A percentile compares a stretch with the other conserved stretches of the same genome.
Conservation (phyloP, 2,888 invertebrate genomes). For the Apamea epomidion region DNA sequence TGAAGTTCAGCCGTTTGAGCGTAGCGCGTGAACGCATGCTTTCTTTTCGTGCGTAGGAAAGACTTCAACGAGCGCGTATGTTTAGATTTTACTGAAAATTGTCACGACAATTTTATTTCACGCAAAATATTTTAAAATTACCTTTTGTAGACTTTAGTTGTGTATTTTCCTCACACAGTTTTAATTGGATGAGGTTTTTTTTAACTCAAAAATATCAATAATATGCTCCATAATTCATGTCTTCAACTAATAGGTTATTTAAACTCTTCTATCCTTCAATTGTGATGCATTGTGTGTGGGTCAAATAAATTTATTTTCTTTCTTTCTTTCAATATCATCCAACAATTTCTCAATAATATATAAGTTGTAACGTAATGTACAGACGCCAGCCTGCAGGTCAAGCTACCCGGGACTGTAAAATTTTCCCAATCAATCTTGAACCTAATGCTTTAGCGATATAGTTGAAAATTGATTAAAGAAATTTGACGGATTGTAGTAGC, state of each 20-base stretch:
- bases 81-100: conserved; percentile 1
- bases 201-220: not conserved
- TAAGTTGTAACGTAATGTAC: conserved; percentile 9
- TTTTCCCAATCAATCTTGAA: too few species aligned
- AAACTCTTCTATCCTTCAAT: not conserved
- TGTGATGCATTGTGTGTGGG: not conserved
- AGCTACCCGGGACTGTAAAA: too few species aligned
- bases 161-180: not conserved
- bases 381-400: too few species aligned
- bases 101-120: not conserved
- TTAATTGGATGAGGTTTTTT: not conserved
- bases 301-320: not conserved
- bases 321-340: not conserved
- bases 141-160: fast-evolving
- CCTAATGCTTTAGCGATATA: too few species aligned
- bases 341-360: conserved; percentile 8
- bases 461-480: too few species aligned
- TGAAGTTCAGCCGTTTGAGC: not conserved
- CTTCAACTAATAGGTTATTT: not conserved
- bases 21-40: conserved; percentile 14
- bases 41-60: conserved; percentile 68
- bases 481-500: too few species aligned
- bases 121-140: not conserved
- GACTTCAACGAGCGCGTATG: conserved; percentile 81
- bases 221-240: not conserved